Evolutionary conservation across 2,797 vertebrate species (phyloP).

Genomic region (Lepilemur septentrionalis): DNA sequence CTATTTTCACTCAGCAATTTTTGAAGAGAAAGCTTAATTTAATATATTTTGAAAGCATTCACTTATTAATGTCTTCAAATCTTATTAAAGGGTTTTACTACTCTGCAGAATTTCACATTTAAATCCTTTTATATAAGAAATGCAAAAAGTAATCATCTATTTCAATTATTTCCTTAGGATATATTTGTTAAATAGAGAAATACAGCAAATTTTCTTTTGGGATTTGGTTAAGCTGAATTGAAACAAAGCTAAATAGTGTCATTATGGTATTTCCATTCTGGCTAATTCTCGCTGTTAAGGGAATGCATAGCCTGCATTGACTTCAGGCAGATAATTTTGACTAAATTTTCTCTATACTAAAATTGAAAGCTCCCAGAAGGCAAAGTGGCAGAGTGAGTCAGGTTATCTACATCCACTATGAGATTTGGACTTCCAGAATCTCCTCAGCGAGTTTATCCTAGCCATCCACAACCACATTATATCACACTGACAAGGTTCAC

Average conservation of each 20-base stretch:
- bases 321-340: background rate
- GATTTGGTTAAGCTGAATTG: background rate
- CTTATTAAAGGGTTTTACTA: slow-evolving; percentile 12
- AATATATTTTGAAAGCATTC: slow-evolving; percentile 17
- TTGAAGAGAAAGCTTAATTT: slow-evolving; percentile 3
- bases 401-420: background rate
- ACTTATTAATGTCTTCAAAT: slow-evolving; percentile 33
- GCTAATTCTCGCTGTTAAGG: background rate
- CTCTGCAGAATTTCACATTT: background rate
- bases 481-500: background rate
- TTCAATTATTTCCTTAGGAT: background rate
- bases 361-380: background rate
- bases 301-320: background rate
- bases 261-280: background rate
- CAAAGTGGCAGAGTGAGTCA: background rate
- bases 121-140: slow-evolving; percentile 4
- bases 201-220: background rate
- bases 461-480: background rate
- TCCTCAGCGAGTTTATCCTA: background rate
- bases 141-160: background rate
- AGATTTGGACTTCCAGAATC: background rate
- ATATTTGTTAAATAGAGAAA: slow-evolving; percentile 12
- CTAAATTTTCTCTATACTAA: background rate
- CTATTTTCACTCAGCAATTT: background rate
- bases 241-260: background rate